Evolutionary conservation across 2,113 vertebrate genomes (phyloP).

Genomic region (Oncorhynchus kisutch): DNA sequence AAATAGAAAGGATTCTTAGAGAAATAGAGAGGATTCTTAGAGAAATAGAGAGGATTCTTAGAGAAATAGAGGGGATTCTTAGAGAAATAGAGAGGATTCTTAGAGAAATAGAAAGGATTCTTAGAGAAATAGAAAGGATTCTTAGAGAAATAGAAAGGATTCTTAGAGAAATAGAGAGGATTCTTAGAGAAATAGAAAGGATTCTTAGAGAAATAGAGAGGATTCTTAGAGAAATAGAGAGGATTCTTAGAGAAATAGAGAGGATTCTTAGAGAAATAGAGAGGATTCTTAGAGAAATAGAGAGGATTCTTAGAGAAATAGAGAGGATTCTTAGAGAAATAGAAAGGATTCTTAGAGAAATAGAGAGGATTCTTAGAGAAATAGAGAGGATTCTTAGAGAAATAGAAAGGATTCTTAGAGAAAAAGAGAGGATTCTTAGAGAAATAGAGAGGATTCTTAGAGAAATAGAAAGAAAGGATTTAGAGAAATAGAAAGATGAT

Average conservation of each 20-base stretch:
- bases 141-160: conserved; percentile 39
- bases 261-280: background rate
- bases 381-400: no score
- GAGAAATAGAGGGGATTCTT: no score
- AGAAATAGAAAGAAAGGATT: no score
- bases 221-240: background rate
- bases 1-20: background rate
- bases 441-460: no score
- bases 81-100: background rate
- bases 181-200: no score
- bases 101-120: no score
- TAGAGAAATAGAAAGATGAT: background rate
- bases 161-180: background rate
- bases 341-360: background rate
- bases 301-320: background rate
- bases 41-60: background rate
- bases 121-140: conserved; percentile 3
- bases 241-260: no score
- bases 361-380: background rate
- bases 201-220: background rate
- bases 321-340: background rate
- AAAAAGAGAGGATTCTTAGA: no score
- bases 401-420: no score
- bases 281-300: background rate
- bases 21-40: background rate